Base-by-base conservation (phyloP, 2,888 invertebrate genomes). In the Apamea anceps region DNA sequence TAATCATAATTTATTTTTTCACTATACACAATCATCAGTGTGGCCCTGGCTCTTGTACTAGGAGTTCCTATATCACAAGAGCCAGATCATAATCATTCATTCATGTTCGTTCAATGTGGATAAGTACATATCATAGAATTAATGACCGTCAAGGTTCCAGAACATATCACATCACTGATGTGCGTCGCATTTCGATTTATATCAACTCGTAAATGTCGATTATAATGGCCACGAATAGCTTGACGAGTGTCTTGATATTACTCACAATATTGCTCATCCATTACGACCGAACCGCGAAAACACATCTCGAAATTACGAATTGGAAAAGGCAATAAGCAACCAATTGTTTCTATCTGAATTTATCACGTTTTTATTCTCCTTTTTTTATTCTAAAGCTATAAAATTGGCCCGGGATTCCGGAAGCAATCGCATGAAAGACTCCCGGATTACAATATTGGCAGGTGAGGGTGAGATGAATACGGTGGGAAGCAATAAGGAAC, bases 401-500 rank as follows among this genome's bases (percentile, higher is more conserved):
- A 82, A 88, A 84, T 87, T 84, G 84, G 78, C 78, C 73, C 81
- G 75, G 80, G 85, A 87, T 85, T 88, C 84, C 83, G 82, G 83
- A 89, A 88, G 87, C 88, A 89, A 90, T 88, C 85, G 86, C 80
- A 85, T 87, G 84, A 89, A 90, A 89, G 83, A 86, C 78, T 79
- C 77, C 75, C 78, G 82, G 88, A 90, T 91, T 90, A 91, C 91
- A 91, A 92, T 92, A 92, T 92, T 90, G 89, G 88, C 88, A 93
- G 93, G 91, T 91, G 91, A 91, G 91, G 93, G 91, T 91, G 91
- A 91, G 91, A 92, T 90, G 92, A 92, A 92, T 91, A 90, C 87
- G 89, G 87, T 87, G 89, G 93, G 90, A 93, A 93, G 92, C 91
- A 92, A 93, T 93, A 93, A 93, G 92, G 91, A 93, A 93, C 91